These are phyloP conservation scores for Zonotrichia albicollis DNA, from an alignment of 2,797 vertebrate species.

Conservation along the genomic window DNA sequence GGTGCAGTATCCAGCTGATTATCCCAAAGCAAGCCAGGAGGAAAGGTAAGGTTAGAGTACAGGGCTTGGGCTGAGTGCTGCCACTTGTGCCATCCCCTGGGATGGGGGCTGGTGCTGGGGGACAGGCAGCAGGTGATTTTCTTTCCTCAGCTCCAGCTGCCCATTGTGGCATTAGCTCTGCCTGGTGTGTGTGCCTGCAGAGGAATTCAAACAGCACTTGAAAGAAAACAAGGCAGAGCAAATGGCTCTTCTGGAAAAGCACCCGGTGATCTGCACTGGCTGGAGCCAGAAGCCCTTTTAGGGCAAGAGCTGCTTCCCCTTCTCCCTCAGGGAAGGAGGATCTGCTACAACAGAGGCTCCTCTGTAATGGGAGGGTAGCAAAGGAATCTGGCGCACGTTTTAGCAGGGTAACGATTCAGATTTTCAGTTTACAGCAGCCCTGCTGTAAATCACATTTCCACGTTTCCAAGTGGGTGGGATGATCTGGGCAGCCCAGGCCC, in stretches of 20 bases:
- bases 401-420: background rate
- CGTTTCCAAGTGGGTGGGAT: background rate
- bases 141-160: background rate
- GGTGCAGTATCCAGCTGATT: background rate
- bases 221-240: slow-evolving; percentile 13
- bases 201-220: background rate
- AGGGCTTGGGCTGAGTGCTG: background rate
- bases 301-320: background rate
- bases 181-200: background rate
- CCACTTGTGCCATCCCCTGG: background rate
- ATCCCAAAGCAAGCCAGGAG: background rate
- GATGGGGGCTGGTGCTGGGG: background rate
- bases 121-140: background rate
- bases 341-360: background rate
- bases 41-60: background rate
- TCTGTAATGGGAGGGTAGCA: background rate
- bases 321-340: background rate
- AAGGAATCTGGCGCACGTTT: background rate
- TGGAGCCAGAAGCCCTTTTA: slow-evolving; percentile 32
- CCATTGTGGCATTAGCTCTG: background rate
- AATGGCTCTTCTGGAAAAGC: background rate
- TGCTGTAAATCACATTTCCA: slow-evolving; percentile 12
- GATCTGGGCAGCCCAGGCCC: accelerated
- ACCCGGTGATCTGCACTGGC: background rate
- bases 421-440: background rate